A percentile compares a stretch with the other conserved stretches of the same genome.
phyloP scores from a whole-genome alignment of 2,888 invertebrate genomes.

The Pasiphila rectangulata region DNA sequence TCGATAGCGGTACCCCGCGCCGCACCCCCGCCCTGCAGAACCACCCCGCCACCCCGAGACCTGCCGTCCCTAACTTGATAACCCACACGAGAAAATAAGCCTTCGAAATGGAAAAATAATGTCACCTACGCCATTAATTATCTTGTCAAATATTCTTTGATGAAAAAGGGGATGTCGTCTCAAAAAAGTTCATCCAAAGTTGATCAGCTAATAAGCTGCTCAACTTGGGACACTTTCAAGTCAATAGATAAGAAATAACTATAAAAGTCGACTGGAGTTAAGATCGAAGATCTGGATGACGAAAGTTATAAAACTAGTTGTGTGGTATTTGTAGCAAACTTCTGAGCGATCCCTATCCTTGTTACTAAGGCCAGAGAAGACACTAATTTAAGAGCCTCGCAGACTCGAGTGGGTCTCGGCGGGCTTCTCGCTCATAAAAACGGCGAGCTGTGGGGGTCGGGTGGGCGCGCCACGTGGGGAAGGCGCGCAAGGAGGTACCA shows the following conservation, averaged over 20 bases:
- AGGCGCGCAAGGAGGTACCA: slow-evolving; percentile 64
- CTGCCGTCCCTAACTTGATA: slow-evolving; percentile 76
- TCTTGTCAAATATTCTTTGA: slow-evolving; percentile 43
- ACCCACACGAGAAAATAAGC: slow-evolving; percentile 77
- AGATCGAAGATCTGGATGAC: too few relatives aligned
- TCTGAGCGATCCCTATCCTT: not conserved
- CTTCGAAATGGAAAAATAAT: slow-evolving; percentile 78
- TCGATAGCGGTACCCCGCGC: slow-evolving; percentile 76
- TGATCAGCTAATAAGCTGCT: not conserved
- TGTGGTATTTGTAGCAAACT: not conserved
- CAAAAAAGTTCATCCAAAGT: not conserved
- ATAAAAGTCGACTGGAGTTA: not conserved
- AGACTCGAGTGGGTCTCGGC: slow-evolving; percentile 66
- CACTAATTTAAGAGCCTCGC: slow-evolving; percentile 69
- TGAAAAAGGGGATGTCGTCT: slow-evolving; percentile 17
- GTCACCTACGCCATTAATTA: slow-evolving; percentile 64
- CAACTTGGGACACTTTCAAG: not conserved
- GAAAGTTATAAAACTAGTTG: not conserved
- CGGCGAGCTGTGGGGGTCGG: slow-evolving; percentile 61
- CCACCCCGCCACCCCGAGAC: slow-evolving; percentile 64
- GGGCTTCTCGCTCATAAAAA: slow-evolving; percentile 74
- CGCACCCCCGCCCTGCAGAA: slow-evolving; percentile 70
- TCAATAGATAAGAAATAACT: not conserved
- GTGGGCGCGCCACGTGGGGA: slow-evolving; percentile 59
- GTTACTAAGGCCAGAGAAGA: slow-evolving; percentile 49